Evolutionary conservation across 1,140 invertebrate species (phyloP), one percentile per base, ranked within the genome.

Genomic region (Procambarus clarkii): DNA sequence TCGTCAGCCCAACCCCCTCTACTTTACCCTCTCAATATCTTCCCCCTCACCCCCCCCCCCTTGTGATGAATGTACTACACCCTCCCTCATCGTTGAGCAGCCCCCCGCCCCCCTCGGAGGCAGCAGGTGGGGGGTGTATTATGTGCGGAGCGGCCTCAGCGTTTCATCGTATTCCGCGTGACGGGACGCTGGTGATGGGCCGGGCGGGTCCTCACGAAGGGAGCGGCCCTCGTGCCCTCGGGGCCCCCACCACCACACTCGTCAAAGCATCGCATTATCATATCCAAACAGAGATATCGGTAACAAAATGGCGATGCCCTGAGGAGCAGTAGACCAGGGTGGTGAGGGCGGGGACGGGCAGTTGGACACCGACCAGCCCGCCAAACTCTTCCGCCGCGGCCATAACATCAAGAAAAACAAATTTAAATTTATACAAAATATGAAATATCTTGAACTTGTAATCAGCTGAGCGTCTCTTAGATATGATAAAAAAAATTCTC

Each of bases 251-350:
- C 34, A 78, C 69, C 88, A 89, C 80, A 82, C 81, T 89, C 80
- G 88, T 79, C 79, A 76, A 54, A 76, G 77, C 78, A 83, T 21
- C 46, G 54, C 88, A 89, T 89, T 89, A 89, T 89, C 88, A 89
- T 89, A 89, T 89, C 88, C 88, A 89, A 89, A 89, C 88, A 89
- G 18, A 83, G 88, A 89, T 82, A 83, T 89, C 80, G 88, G 50
- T 83, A 83, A 89, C 88, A 89, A 89, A 89, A 89, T 89, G 88
- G 88, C 81, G 88, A 64, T 24, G n/a, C 46, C 58, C 34, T 44
- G 77, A 74, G 69, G 69, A 74, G 69, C 69, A 34, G 60, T 4
- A 64, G 13, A 64, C 60, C 18, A 64, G 24, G 34, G 24, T 34
- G 78, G 86, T 54, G 77, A 80, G 77, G 86, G 78, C 48, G 45